Base-by-base conservation (phyloP, 2,797 vertebrate species). In the Philypnodon macrostomus region DNA sequence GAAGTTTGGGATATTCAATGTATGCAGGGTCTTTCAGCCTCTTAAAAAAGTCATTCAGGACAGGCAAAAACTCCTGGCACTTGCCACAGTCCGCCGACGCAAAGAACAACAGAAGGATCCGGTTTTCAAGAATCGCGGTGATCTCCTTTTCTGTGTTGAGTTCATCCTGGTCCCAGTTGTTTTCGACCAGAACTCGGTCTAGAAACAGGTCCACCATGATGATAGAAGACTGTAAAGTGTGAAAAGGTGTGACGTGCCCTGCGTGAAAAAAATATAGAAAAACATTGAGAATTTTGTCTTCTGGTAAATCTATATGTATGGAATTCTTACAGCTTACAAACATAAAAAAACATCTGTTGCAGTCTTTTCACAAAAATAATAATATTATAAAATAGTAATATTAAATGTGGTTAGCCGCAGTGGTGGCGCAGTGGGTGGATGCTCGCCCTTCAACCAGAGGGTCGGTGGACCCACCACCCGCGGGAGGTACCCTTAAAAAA, bases 141-240 rank as follows among this genome's bases (percentile, higher is more conserved):
- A 91, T 82, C 65, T 94, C 91, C 0, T 75, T 74, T 7, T 93
- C 87, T 0, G 85, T 88, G 74, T 95, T 93, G 79, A 93, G 66
- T 21, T 90, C 82, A 0, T 93, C 90, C 56, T 67, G 83, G 21
- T 91, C 88, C 0, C 86, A 82, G 84, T 93, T 93, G 79, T 94
- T 94, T 40, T 84, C 81, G 3, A 89, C 65, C 58, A 92, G 64
- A 16, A 86, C 72, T n/a, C 61, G 84, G 35, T 89, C 85, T 0
- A 81, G 49, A 69, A 95, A 95, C 33, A 94, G 68, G 46, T 91
- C 76, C 19, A 87, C 90, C 93, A 94, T 93, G 74, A 58, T 49
- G 63, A 8, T 34, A 13, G 16, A 15, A 5, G 32, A 26, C 15
- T 18, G 23, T 3, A 6, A 3, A 29, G 38, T 14, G 9, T 12